Base-by-base conservation (phyloP, 2,888 invertebrate genomes). In the Macropis europaea region DNA sequence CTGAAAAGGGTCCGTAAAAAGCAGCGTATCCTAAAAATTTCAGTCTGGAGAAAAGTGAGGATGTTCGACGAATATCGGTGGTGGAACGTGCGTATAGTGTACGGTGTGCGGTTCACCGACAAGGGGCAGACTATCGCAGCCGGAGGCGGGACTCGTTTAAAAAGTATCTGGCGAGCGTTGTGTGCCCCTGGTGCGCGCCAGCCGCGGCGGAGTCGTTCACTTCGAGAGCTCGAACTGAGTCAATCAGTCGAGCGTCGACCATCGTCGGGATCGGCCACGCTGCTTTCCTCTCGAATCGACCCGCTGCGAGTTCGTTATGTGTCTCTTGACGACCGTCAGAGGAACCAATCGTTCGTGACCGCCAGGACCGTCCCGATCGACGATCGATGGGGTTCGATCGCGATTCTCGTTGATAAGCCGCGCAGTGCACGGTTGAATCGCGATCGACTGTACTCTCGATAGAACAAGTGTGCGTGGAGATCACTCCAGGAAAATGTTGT, bases 111-210 rank as follows among this genome's bases (percentile, higher is more conserved):
- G 63, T 45, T 61, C 73, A 64, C 72, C 72, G 67, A 72, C 73
- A 64, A 60, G 62, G 68, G 69, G 43, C 52, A 71, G 48, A 70
- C 69, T 62, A 72, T 57, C 73, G 50, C 61, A 48, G 47, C 47
- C 62, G 59, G 53, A 66, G 60, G 66, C 66, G 66, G 73, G 74
- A 66, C 77, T 78, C 73, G 75, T 82, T 84, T 78, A 80, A 84
- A 84, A 84, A 84, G 63, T 81, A 82, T 84, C 77, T 70, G 63
- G 77, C 78, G 79, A 81, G 76, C 72, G 70, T 72, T 71, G 64
- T 68, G 75, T 66, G 67, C 73, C 73, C 73, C 73, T 56, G 60
- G 68, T 64, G 63, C 48, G 70, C 64, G 74, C 63, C 67, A 69
- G 73, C 76, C 59, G 73, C 66, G 13, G 64, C 48, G 61, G 66